Base-by-base conservation (phyloP, 1,140 invertebrate genomes). In the Eurosta solidaginis region DNA sequence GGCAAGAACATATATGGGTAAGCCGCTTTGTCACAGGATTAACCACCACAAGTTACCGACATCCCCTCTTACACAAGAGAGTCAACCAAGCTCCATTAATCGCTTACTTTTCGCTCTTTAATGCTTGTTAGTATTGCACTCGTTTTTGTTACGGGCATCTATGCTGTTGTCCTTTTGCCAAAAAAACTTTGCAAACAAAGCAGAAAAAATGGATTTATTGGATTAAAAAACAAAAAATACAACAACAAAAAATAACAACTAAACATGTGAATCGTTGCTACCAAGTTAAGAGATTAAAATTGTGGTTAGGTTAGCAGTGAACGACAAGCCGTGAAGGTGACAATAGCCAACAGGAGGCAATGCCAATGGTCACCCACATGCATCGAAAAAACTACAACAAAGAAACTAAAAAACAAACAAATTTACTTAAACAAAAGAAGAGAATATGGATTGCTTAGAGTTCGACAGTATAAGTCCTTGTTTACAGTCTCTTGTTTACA, bases 281-380 rank as follows among this genome's bases (percentile, higher is more conserved):
- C n/a, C 33, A 68, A 68, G 59, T 68, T 68, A 68, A 68, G 59
- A 68, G 59, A 68, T 68, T 68, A 68, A 68, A 68, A 36, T 42
- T 68, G 59, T 68, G 59, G 59, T 68, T 42, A n/a, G n/a, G 59
- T 1, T 33, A 40, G 22, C 33, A 9, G 33, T 68, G 49, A 52
- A 68, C 59, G 59, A 68, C 59, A 33, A 68, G 59, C 59, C 59
- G 59, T 68, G 36, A 68, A 68, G 59, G 29, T 68, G 59, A 33
- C 59, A 68, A 68, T 68, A 33, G 36, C 17, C 59, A 68, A 6
- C 33, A 12, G 9, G 27, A n/a, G 54, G 29, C 54, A 33, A 4
- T 22, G 33, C 9, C 59, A 22, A 42, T 33, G 27, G 25, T 12
- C 52, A 68, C 59, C 27, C 33, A 68, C 17, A 68, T 12, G 33